Conservation (phyloP, 1,140 invertebrate species). For the Rhopalosiphum maidis region DNA sequence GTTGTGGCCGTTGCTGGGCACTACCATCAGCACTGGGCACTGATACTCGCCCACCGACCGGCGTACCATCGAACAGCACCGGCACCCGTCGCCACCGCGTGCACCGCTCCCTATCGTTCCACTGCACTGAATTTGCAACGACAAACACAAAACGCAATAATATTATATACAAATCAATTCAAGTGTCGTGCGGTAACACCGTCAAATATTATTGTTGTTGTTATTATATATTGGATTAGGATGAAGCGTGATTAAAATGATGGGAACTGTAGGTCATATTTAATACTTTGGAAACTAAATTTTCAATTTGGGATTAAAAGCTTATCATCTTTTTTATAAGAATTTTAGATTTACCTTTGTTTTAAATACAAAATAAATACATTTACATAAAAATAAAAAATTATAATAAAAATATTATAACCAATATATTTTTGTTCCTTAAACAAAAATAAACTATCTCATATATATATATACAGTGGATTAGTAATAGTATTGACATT, state of each 20-base stretch:
- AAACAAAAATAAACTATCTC: too few relatives aligned
- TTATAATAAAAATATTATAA: too few relatives aligned
- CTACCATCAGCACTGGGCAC: slow-evolving; percentile 40
- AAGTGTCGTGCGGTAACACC: not conserved
- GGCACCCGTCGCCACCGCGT: slow-evolving; percentile 15
- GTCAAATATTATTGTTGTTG: not conserved
- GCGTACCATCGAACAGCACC: slow-evolving; percentile 52
- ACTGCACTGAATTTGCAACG: not conserved
- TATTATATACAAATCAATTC: not conserved
- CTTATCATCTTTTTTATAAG: not conserved
- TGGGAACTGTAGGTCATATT: not conserved
- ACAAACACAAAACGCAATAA: not conserved
- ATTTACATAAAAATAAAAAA: too few relatives aligned
- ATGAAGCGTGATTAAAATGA: not conserved
- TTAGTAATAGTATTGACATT: too few relatives aligned
- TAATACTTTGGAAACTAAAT: too few relatives aligned
- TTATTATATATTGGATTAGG: not conserved
- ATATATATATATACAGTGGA: too few relatives aligned
- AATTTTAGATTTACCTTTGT: not conserved
- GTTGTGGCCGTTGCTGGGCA: slow-evolving; percentile 44
- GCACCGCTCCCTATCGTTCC: slow-evolving; percentile 4
- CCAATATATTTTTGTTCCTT: too few relatives aligned
- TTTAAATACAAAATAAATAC: not conserved
- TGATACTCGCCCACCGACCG: slow-evolving; percentile 49
- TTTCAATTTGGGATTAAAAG: not conserved